Percentiles rank a stretch among this genome's conserved stretches.
These are phyloP conservation scores for Eulithis prunata DNA, from an alignment of 2,888 invertebrate genomes.

Conservation along the genomic window DNA sequence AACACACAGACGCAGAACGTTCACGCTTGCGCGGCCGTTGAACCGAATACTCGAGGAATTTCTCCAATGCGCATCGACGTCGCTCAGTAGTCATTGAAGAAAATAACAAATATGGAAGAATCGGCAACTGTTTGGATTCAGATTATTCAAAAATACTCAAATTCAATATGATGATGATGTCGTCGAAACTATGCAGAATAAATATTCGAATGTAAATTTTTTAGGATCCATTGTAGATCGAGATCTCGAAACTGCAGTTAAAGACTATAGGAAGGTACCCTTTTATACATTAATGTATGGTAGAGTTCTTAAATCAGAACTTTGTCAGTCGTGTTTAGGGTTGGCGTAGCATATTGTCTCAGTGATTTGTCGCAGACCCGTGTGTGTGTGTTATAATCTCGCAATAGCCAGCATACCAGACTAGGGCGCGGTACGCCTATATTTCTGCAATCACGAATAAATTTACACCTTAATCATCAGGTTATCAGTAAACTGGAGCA, in stretches of 20 bases:
- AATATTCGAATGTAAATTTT: too few relatives aligned
- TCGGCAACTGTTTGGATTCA: neutral
- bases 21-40: constrained; percentile 79
- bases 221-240: too few relatives aligned
- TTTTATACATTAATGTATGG: too few relatives aligned
- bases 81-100: constrained; percentile 72
- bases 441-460: constrained; percentile 62
- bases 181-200: too few relatives aligned
- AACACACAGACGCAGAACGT: constrained; percentile 66
- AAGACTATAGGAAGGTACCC: too few relatives aligned
- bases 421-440: constrained; percentile 70
- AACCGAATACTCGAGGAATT: constrained; percentile 83
- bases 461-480: constrained; percentile 47
- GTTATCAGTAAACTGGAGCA: constrained; percentile 24
- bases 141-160: neutral
- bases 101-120: constrained; percentile 63
- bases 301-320: neutral
- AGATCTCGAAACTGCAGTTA: too few relatives aligned
- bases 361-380: constrained; percentile 59
- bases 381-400: constrained; percentile 68
- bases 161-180: neutral
- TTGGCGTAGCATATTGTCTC: constrained; percentile 28
- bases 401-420: constrained; percentile 71
- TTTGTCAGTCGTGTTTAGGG: constrained; percentile 29
- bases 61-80: constrained; percentile 70